phyloP scores from a whole-genome alignment of 2,888 invertebrate species.

The Proisotoma minuta region DNA sequence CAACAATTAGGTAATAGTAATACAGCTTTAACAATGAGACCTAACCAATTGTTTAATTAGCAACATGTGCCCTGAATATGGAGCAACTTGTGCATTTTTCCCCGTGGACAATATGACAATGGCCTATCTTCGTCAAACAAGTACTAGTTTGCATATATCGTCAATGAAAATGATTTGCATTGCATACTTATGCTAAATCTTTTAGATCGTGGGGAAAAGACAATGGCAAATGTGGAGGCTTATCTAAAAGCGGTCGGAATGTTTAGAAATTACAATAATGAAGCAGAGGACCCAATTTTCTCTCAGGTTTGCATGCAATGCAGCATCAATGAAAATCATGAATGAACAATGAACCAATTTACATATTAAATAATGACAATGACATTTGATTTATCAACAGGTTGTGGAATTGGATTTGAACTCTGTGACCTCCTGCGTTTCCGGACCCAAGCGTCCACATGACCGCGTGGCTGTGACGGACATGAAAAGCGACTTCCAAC shows the following conservation, averaged over 20 bases:
- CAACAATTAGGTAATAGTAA: too few species aligned
- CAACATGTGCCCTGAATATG: conserved; percentile 99
- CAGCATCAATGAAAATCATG: neutral
- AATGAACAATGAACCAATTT: neutral
- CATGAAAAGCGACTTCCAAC: conserved; percentile 83
- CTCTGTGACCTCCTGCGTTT: conserved; percentile 88
- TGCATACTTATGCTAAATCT: conserved; percentile 21
- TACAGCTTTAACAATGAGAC: too few species aligned
- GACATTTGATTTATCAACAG: conserved; percentile 51
- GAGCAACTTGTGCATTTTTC: conserved; percentile 93
- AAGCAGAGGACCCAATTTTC: conserved; percentile 74
- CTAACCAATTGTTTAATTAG: too few species aligned
- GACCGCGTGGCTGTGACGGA: conserved; percentile 85
- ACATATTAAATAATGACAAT: neutral
- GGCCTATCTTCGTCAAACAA: conserved; percentile 78
- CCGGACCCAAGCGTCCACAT: conserved; percentile 95
- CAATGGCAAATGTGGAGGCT: conserved; percentile 69
- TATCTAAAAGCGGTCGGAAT: conserved; percentile 78
- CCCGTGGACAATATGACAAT: conserved; percentile 79
- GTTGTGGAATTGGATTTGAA: conserved; percentile 77
- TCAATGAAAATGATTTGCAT: too few species aligned
- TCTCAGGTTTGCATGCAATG: conserved; percentile 55
- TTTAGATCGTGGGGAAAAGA: conserved; percentile 72
- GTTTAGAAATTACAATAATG: conserved; percentile 73
- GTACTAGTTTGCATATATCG: conserved; percentile 56